These are phyloP conservation scores for Metopolophium dirhodum DNA, from an alignment of 1,140 invertebrate species.

Conservation along the genomic window DNA sequence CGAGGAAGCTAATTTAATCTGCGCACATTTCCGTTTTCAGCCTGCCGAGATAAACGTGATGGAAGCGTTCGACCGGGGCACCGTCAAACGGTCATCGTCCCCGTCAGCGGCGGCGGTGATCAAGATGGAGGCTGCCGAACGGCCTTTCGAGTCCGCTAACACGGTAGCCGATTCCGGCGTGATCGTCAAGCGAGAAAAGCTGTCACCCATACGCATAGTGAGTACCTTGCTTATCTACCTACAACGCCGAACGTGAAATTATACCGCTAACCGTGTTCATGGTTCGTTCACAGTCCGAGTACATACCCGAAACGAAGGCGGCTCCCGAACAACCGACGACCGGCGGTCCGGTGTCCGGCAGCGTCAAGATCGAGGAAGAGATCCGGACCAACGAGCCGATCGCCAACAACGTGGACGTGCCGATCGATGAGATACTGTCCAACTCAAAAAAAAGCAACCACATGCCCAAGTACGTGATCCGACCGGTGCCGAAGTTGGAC, in stretches of 20 bases:
- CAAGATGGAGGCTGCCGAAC: constrained; percentile 14
- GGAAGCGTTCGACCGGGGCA: constrained; percentile 37
- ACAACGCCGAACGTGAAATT: too few relatives aligned
- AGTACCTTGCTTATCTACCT: neutral
- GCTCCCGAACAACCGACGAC: neutral
- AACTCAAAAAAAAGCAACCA: constrained; percentile 49
- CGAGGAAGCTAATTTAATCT: neutral
- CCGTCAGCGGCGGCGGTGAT: neutral
- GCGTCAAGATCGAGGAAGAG: constrained; percentile 43
- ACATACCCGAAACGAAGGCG: constrained; percentile 32
- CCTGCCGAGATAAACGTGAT: constrained; percentile 5
- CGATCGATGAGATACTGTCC: constrained; percentile 37
- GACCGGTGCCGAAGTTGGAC: constrained; percentile 36
- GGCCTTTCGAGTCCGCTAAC: constrained; percentile 19
- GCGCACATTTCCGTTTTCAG: neutral
- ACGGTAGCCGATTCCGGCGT: constrained; percentile 39
- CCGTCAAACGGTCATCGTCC: neutral
- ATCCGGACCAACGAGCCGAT: constrained; percentile 38
- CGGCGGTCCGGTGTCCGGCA: neutral
- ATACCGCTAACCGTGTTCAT: neutral
- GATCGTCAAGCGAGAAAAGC: constrained; percentile 38
- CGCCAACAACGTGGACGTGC: constrained; percentile 29
- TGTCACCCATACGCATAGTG: constrained; percentile 42
- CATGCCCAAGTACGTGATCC: constrained; percentile 47
- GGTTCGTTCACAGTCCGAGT: constrained; percentile 28